Conservation (phyloP, 2,888 invertebrate genomes). For the Limnephilus auricula region DNA sequence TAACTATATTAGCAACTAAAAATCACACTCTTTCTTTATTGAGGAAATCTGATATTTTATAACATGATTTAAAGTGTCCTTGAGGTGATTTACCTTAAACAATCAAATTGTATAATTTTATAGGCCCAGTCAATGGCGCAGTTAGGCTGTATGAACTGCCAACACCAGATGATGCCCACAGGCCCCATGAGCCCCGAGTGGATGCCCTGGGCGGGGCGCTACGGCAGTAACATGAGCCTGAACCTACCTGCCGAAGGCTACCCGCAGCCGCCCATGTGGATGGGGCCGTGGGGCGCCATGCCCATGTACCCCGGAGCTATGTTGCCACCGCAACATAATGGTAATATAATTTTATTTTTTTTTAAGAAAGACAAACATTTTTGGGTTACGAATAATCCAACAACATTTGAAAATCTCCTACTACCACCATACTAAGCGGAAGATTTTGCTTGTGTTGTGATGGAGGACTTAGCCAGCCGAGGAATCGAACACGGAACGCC, state of each 20-base stretch:
- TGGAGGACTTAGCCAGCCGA: too few species aligned
- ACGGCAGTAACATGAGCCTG: slow-evolving; percentile 78
- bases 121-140: slow-evolving; percentile 86
- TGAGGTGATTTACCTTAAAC: not conserved
- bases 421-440: too few species aligned
- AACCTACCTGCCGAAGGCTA: slow-evolving; percentile 74
- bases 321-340: slow-evolving; percentile 66
- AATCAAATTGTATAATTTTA: slow-evolving; percentile 65
- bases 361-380: too few species aligned
- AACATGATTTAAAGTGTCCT: too few species aligned
- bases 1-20: not conserved
- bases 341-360: too few species aligned
- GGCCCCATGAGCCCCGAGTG: slow-evolving; percentile 69
- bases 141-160: slow-evolving; percentile 79
- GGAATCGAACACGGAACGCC: too few species aligned
- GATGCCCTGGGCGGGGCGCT: slow-evolving; percentile 69
- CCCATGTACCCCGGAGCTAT: slow-evolving; percentile 67
- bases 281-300: slow-evolving; percentile 68
- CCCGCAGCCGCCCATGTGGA: slow-evolving; percentile 69
- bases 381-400: too few species aligned
- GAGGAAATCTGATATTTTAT: not conserved
- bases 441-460: too few species aligned
- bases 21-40: not conserved
- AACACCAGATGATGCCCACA: slow-evolving; percentile 70
- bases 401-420: too few species aligned